Evolutionary conservation across 2,888 invertebrate species (phyloP).

Genomic region (Campaea margaritaria): DNA sequence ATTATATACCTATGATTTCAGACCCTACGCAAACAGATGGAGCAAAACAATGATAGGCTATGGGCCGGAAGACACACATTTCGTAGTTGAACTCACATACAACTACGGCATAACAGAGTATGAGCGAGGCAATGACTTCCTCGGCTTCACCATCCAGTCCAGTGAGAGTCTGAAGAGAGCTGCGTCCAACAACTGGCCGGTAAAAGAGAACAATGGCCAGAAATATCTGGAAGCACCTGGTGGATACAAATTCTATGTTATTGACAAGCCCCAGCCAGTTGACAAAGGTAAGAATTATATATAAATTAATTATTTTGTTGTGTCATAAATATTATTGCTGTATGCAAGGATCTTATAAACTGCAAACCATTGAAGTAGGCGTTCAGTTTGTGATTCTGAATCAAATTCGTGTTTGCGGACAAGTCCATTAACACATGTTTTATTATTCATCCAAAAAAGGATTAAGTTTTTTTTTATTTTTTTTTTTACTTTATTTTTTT

Average conservation of each 20-base stretch:
- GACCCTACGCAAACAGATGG: constrained; percentile 99
- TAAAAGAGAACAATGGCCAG: constrained; percentile 86
- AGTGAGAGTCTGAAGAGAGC: constrained; percentile 91
- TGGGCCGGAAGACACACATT: constrained; percentile 97
- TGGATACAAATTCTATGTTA: constrained; percentile 94
- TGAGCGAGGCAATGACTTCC: constrained; percentile 96
- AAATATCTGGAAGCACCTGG: constrained; percentile 93
- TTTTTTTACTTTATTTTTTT: too few relatives aligned
- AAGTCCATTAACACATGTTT: too few relatives aligned
- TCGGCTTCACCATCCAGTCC: constrained; percentile 93
- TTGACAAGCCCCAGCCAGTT: constrained; percentile 88
- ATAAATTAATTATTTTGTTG: too few relatives aligned
- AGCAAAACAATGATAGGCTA: constrained; percentile 99
- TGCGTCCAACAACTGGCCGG: constrained; percentile 89
- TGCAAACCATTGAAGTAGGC: too few relatives aligned
- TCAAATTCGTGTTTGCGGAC: too few relatives aligned
- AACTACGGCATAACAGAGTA: constrained; percentile 97
- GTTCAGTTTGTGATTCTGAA: too few relatives aligned
- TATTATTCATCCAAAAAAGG: too few relatives aligned
- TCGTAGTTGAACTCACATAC: constrained; percentile 98
- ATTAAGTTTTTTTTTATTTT: too few relatives aligned
- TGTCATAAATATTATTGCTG: too few relatives aligned
- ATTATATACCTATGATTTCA: constrained; percentile 61
- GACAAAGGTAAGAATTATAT: constrained; percentile 83
- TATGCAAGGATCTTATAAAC: too few relatives aligned